Percentiles rank a stretch among this genome's conserved stretches.
Evolutionary conservation across 2,888 invertebrate species (phyloP).

Genomic region (Ypsolopha sequella): DNA sequence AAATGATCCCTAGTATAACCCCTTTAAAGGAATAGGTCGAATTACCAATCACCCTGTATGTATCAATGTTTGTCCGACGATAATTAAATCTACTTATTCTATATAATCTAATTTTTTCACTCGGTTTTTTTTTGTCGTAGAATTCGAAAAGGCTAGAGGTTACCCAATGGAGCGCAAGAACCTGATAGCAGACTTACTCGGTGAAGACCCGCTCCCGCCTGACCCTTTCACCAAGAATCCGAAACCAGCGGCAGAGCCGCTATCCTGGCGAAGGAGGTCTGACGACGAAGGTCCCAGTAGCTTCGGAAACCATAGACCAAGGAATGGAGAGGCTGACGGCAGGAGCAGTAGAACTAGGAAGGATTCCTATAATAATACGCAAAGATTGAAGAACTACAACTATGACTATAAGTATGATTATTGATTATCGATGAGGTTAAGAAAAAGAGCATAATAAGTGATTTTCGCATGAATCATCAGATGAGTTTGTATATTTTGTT

Average conservation of each 20-base stretch:
- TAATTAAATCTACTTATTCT: too few relatives aligned
- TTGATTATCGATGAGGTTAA: conserved; percentile 12
- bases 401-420: conserved; percentile 36
- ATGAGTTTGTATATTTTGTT: not conserved
- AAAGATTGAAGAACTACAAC: conserved; percentile 13
- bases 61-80: too few relatives aligned
- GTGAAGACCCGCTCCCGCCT: conserved; percentile 22
- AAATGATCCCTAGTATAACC: too few relatives aligned
- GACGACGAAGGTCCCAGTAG: not conserved
- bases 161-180: conserved; percentile 74
- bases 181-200: conserved; percentile 59
- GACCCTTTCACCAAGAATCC: conserved; percentile 20
- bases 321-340: conserved; percentile 9
- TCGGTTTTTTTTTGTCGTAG: conserved; percentile 40
- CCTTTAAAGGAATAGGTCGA: too few relatives aligned
- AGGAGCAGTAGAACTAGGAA: not conserved
- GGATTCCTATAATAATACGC: conserved; percentile 7
- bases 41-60: too few relatives aligned
- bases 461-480: not conserved
- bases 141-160: conserved; percentile 75
- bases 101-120: too few relatives aligned
- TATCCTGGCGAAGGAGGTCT: not conserved
- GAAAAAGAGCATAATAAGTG: not conserved
- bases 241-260: not conserved
- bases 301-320: not conserved